These are phyloP conservation scores for Rhynchomys soricoides DNA, from an alignment of 2,113 vertebrate species.

Conservation along the genomic window DNA sequence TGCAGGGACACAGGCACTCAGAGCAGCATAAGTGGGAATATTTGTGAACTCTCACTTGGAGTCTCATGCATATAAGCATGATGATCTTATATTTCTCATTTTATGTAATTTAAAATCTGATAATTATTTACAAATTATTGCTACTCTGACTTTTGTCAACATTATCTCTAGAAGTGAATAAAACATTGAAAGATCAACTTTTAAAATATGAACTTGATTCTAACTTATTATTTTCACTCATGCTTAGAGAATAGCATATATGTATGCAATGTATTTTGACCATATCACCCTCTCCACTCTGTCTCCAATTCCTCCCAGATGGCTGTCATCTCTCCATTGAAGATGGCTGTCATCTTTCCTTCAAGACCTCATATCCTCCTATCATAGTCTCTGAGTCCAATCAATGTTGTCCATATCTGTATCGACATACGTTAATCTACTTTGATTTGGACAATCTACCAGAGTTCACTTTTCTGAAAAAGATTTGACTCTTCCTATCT, in stretches of 20 bases:
- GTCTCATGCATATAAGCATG: background rate
- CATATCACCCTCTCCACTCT: background rate
- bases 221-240: background rate
- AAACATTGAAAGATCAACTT: background rate
- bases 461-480: background rate
- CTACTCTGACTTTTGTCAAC: background rate
- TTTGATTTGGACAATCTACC: background rate
- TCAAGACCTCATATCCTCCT: background rate
- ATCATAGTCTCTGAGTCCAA: background rate
- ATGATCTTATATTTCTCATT: background rate
- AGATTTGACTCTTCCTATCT: background rate
- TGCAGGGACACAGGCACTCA: background rate
- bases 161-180: background rate
- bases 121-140: background rate
- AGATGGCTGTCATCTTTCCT: background rate
- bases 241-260: background rate
- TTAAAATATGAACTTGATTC: background rate
- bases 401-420: background rate
- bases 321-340: background rate
- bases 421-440: background rate
- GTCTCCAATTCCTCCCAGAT: background rate
- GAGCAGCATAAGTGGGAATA: background rate
- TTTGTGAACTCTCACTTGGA: background rate
- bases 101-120: no score
- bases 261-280: background rate